These are phyloP conservation scores for Baronia brevicornis DNA, from an alignment of 2,888 invertebrate species.

Conservation along the genomic window DNA sequence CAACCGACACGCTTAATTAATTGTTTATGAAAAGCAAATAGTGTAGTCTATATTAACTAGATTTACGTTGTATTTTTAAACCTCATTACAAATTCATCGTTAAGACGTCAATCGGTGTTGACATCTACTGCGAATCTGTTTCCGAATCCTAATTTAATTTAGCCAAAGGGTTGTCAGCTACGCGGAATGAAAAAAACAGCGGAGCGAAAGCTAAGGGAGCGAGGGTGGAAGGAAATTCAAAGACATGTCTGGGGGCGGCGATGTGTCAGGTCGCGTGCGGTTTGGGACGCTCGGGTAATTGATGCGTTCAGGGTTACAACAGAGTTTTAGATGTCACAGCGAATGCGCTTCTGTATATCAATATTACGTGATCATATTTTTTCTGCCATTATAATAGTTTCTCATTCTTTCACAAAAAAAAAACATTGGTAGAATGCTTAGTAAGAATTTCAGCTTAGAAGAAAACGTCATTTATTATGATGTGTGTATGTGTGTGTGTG, in stretches of 20 bases:
- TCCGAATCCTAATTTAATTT: conserved; percentile 61
- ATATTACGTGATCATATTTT: conserved; percentile 12
- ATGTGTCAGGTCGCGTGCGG: conserved; percentile 49
- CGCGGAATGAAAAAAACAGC: conserved; percentile 52
- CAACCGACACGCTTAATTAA: no score
- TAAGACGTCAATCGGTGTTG: conserved; percentile 10
- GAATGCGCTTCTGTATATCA: conserved; percentile 14
- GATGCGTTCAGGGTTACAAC: conserved; percentile 53
- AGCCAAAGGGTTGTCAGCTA: conserved; percentile 65
- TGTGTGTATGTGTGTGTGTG: no score
- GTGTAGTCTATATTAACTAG: no score
- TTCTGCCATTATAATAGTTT: no score
- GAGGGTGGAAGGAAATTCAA: conserved; percentile 34
- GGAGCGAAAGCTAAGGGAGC: conserved; percentile 22
- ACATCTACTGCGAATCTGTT: conserved; percentile 22
- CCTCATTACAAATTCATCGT: conserved; percentile 5
- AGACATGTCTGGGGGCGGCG: conserved; percentile 64
- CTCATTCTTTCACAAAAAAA: no score
- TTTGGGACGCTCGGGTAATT: conserved; percentile 43
- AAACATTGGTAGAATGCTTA: no score
- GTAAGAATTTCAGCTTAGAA: no score
- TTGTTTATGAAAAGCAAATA: no score
- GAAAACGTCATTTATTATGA: no score
- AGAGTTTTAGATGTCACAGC: conserved; percentile 26
- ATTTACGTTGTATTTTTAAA: no score